Evolutionary conservation across 2,888 invertebrate genomes (phyloP), one percentile per base, ranked within the genome.

Genomic region (Lymantria dispar): DNA sequence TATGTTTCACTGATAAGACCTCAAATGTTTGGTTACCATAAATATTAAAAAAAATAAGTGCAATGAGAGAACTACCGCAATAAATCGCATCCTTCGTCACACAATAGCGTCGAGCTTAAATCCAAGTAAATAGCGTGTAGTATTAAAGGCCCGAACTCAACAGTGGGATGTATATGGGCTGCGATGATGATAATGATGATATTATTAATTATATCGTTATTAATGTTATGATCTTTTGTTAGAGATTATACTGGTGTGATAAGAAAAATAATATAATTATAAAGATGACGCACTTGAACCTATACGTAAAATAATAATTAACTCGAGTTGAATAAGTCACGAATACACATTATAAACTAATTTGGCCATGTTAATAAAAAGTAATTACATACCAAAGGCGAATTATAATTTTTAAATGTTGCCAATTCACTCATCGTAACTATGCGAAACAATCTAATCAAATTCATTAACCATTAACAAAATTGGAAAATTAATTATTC

Each of bases 401-500:
- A 30, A 14, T 38, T 51, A 37, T 47, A 47, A 47, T 47, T 43
- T 51, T 37, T 41, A 36, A 47, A 44, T 45, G 37, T 45, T 45
- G 38, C 42, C 30, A 45, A 43, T 42, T 41, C 40, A 47, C 39
- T 47, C 11, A n/a, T 12, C 43, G 40, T 46, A 46, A 50, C 43
- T 13, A 40, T 22, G 22, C 40, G 43, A 45, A 52, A 41, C 44
- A 52, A 43, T 8, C 29, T 52, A 52, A 52, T 52, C 36, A 48
- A 52, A 47, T 48, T 45, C 44, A 42, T 38, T 36, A 29, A 47
- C 40, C 47, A 51, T 44, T 41, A 43, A 47, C 33, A 33, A 43
- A 51, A 47, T 30, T 38, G 38, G 11, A 45, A 57, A 60, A 60
- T 47, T 41, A 37, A 57, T 60, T 64, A 57, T 56, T 39, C 39